Evolutionary conservation across 2,113 vertebrate species (phyloP).

Genomic region (Cebus imitator): DNA sequence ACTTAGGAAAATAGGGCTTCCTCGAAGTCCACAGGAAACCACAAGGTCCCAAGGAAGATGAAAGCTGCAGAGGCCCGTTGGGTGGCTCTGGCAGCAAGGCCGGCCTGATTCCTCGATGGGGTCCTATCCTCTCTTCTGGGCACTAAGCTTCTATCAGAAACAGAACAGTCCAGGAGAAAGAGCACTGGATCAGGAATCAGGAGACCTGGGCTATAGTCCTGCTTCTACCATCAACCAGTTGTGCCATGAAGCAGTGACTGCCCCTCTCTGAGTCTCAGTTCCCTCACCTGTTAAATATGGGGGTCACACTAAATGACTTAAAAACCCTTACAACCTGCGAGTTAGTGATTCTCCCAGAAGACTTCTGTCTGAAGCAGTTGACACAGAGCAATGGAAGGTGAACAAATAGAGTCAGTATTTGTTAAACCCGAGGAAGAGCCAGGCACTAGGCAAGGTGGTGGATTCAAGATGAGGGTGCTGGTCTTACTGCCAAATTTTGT

Average conservation of each 20-base stretch:
- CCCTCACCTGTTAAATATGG: not conserved
- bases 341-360: not conserved
- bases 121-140: not conserved
- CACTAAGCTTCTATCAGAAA: not conserved
- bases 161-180: not conserved
- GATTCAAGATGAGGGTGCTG: not conserved
- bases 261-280: not conserved
- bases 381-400: not conserved
- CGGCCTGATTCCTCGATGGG: not conserved
- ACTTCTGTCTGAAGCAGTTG: not conserved
- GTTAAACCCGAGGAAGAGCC: not conserved
- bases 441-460: not conserved
- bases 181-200: fast-evolving
- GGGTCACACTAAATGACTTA: not conserved
- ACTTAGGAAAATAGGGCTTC: not conserved
- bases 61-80: not conserved
- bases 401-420: not conserved
- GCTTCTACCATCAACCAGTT: not conserved
- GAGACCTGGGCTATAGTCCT: not conserved
- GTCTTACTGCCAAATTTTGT: not conserved
- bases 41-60: no score
- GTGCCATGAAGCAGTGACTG: not conserved
- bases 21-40: not conserved
- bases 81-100: not conserved
- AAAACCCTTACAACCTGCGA: not conserved